Base-by-base conservation (phyloP, 1,140 invertebrate species). In the Caenorhabditis briggsae region DNA sequence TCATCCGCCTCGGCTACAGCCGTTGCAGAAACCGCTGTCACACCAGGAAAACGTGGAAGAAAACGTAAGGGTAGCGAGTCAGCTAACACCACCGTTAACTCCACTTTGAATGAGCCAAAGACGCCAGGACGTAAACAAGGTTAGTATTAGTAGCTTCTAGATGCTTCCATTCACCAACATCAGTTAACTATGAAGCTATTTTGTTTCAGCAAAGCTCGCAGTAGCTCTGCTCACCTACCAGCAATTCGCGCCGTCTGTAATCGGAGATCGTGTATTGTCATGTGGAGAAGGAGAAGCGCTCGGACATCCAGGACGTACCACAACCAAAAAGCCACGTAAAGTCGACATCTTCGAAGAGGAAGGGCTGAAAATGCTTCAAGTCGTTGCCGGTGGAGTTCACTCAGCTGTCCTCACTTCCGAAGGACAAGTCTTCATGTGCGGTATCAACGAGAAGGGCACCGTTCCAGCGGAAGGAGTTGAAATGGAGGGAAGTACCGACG, bases 391-490 rank as follows among this genome's bases (percentile, higher is more conserved):
- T 53, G 91, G 91, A 33, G 91, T 92, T 12, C 91, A 92, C 61
- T 90, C 91, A 0, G 20, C 91, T 12, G 56, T 92, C 3, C 85
- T 92, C 33, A 88, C 91, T 20, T 33, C 61, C 18, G 90, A 92
- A 41, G 89, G 90, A n/a, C 23, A 61, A 16, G 88, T 92, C 8
- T 92, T 85, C 65, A 84, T 85, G 25, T 92, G 91, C 84, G 91
- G 91, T 43, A 88, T 91, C 20, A 92, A 92, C 83, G 91, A 92
- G 61, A 92, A 92, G 65, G 91, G 91, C 8, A 91, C 91, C 18
- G 91, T 92, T 25, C 91, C 91, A 20, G 90, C 91, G 1, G 83
- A 90, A 70, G 83, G 85, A 0, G 89, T 91, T 20, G 91, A 91
- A 70, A 20, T 59, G 5, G 91, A 92, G 85, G 91, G 86, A 25